Evolutionary conservation across 2,888 invertebrate genomes (phyloP).

Genomic region (Phaedon cochleariae): DNA sequence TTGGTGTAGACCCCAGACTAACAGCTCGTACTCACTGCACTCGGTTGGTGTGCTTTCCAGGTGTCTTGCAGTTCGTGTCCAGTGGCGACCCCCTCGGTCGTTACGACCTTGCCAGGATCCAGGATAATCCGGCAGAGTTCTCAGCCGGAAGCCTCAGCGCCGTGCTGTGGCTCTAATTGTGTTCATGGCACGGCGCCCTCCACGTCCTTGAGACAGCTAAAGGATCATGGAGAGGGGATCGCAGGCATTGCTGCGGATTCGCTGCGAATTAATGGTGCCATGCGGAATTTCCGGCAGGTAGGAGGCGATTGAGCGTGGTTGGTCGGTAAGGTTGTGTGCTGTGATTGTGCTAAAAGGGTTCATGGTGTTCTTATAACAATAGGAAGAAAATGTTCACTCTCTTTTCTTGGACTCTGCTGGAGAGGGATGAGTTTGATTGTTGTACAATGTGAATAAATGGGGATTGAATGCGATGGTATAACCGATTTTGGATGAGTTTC

Average conservation of each 20-base stretch:
- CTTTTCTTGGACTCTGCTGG: too few relatives aligned
- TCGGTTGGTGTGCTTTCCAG: conserved; percentile 53
- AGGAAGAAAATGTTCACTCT: conserved; percentile 12
- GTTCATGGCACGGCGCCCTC: conserved; percentile 77
- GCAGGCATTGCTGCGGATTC: conserved; percentile 97
- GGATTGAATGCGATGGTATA: too few relatives aligned
- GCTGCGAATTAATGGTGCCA: conserved; percentile 94
- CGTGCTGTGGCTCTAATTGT: conserved; percentile 68
- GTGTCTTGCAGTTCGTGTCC: conserved; percentile 71
- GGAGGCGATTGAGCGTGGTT: conserved; percentile 44
- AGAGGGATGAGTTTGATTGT: too few relatives aligned
- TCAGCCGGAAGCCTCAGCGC: conserved; percentile 78
- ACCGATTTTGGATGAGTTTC: too few relatives aligned
- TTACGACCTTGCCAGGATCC: conserved; percentile 71
- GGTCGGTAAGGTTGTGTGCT: neutral
- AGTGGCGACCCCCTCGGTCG: conserved; percentile 73
- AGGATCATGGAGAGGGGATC: conserved; percentile 77
- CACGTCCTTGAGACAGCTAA: conserved; percentile 85
- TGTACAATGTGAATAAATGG: too few relatives aligned
- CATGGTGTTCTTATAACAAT: too few relatives aligned
- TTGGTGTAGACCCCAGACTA: conserved; percentile 45
- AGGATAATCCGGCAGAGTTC: conserved; percentile 90
- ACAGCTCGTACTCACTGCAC: conserved; percentile 42
- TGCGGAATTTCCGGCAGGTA: conserved; percentile 96
- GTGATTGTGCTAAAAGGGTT: neutral